Evolutionary conservation across 2,888 invertebrate species (phyloP), one percentile per base, ranked within the genome.

Genomic region (Drosophila imparisetae): DNA sequence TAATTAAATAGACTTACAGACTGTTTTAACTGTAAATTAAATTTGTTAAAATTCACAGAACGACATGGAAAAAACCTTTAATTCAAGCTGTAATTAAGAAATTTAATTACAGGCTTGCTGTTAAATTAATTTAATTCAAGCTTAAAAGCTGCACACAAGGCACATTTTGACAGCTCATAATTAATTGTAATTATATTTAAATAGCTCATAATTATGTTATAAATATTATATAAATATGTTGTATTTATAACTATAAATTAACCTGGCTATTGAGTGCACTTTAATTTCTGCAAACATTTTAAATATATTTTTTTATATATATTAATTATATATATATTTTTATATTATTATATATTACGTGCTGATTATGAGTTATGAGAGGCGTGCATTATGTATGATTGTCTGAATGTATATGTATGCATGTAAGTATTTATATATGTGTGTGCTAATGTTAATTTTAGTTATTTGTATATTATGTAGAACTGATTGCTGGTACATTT

Each of bases 331-430:
- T 32, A 30, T 34, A 27, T 27, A 6, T 29, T 36, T 27, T 5
- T 60, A 27, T 27, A 50, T 15, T 8, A 29, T 45, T 21, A 21
- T 58, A 32, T 7, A 11, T 24, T 18, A 18, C 24, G 4, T 32
- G 29, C 18, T 24, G 58, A 6, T 32, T 15, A 18, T 24, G 45
- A 32, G 7, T 18, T 21, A 21, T 60, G 36, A 49, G 21, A n/a
- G 36, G 21, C 38, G 60, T 60, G 60, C 60, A 52, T 24, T 6
- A 18, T 38, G 60, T 38, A 18, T 15, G 27, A 27, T 38, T 32
- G 32, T 27, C 11, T 58, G 18, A 6, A 18, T 38, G 45, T 48
- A 7, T 29, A 18, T 36, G 18, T 36, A 36, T 36, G 11, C 11
- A 27, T 36, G 2, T 36, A n/a, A 13, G 32, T 34, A 13, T 11